phyloP scores from a whole-genome alignment of 2,888 invertebrate species.

The Perdita meconis region DNA sequence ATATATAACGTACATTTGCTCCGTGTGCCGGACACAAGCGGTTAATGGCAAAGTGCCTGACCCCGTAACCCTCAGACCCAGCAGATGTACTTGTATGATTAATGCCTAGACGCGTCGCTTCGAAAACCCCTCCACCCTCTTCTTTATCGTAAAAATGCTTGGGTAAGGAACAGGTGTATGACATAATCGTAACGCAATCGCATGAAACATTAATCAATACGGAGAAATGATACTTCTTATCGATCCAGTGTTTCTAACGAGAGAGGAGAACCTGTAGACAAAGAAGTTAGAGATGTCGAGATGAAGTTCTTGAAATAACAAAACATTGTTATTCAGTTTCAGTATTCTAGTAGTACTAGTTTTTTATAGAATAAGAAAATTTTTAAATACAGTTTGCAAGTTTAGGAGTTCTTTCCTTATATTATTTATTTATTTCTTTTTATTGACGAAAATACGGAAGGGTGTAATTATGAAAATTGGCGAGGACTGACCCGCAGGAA shows the following conservation, averaged over 20 bases:
- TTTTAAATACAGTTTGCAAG: too few species aligned
- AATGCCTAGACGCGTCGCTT: constrained; percentile 36
- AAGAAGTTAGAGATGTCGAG: too few species aligned
- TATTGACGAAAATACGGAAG: background rate
- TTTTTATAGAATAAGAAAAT: too few species aligned
- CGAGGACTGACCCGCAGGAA: background rate
- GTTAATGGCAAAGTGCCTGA: constrained; percentile 62
- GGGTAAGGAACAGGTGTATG: constrained; percentile 14
- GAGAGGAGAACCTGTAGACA: background rate
- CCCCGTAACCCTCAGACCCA: constrained; percentile 54
- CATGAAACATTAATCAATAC: constrained; percentile 22
- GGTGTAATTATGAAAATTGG: constrained; percentile 8
- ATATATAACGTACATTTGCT: constrained; percentile 34
- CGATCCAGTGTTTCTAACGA: background rate
- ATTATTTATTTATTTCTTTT: background rate
- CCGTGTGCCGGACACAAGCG: constrained; percentile 36
- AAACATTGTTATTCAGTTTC: too few species aligned
- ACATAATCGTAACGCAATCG: constrained; percentile 24
- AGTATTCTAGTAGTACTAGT: too few species aligned
- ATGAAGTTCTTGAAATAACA: too few species aligned
- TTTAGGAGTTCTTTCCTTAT: too few species aligned
- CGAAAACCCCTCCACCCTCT: constrained; percentile 10
- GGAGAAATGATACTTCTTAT: background rate
- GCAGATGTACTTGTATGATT: constrained; percentile 50
- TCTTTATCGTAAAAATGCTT: constrained; percentile 7